A percentile compares a stretch with the other conserved stretches of the same genome.
Conservation (phyloP, 2,113 vertebrate genomes). For the Uropsilus gracilis region DNA sequence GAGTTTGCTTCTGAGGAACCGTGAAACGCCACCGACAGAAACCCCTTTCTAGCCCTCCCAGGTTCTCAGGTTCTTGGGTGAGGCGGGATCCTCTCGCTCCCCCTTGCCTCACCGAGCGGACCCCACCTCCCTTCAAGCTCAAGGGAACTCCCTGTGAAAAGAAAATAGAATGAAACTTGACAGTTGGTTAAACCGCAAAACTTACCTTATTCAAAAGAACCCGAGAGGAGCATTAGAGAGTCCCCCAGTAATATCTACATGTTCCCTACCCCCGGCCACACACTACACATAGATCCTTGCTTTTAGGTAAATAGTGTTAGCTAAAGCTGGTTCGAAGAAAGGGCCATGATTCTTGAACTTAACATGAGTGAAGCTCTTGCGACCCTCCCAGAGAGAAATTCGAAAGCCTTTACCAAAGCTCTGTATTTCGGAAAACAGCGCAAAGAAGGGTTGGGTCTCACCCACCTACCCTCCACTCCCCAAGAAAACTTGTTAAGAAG, state of each 20-base stretch:
- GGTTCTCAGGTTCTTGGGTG: neutral
- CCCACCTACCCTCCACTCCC: too few species aligned
- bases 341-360: neutral
- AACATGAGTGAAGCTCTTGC: neutral
- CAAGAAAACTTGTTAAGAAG: neutral
- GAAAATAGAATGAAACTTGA: conserved; percentile 20
- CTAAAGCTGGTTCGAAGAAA: neutral
- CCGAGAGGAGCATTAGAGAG: neutral
- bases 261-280: neutral
- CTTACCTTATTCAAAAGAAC: neutral
- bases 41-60: neutral
- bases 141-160: neutral
- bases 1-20: neutral
- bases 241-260: neutral
- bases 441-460: neutral
- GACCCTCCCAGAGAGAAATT: neutral
- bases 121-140: neutral
- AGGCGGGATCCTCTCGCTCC: neutral
- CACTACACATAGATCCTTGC: neutral
- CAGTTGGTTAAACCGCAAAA: neutral
- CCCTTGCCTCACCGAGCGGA: neutral
- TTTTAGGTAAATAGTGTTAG: neutral
- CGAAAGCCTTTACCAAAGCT: neutral
- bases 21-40: neutral
- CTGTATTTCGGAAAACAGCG: neutral